Percentiles rank a stretch among this genome's conserved stretches.
Evolutionary conservation across 2,888 invertebrate genomes (phyloP).

Genomic region (Branchipolynoe longqiensis): DNA sequence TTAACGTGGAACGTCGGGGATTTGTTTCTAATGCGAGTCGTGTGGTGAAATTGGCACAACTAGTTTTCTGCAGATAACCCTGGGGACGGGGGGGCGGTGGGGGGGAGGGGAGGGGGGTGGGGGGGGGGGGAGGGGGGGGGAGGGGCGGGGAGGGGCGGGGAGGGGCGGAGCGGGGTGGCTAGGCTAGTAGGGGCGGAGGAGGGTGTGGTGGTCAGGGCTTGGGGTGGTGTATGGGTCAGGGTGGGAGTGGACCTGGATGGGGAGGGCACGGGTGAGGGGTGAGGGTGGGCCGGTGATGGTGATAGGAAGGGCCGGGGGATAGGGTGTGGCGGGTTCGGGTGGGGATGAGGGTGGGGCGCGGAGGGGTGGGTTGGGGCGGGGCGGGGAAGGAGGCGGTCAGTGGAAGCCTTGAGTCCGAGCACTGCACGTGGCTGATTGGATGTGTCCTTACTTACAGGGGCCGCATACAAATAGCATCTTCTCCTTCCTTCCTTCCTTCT

Average conservation of each 20-base stretch:
- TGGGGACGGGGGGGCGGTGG: background rate
- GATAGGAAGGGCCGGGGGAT: too few relatives aligned
- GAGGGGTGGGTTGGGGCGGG: background rate
- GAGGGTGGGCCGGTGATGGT: background rate
- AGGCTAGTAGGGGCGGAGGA: background rate
- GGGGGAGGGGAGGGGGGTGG: too few relatives aligned
- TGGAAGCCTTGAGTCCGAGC: background rate
- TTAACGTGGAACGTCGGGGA: too few relatives aligned
- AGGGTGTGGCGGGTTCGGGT: background rate
- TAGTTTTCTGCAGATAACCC: background rate
- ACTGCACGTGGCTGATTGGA: conserved; percentile 43
- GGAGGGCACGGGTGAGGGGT: background rate
- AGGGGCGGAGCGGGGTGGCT: background rate
- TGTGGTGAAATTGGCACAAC: conserved; percentile 36
- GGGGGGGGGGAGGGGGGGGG: background rate
- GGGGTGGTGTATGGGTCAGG: background rate
- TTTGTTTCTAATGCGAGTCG: too few relatives aligned
- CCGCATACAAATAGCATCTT: conserved; percentile 14
- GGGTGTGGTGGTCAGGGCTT: background rate
- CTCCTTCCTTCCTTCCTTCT: background rate
- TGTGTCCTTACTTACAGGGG: conserved; percentile 8
- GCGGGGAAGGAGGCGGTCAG: background rate
- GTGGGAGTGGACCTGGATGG: background rate
- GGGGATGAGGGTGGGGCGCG: background rate
- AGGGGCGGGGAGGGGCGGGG: background rate